phyloP scores from a whole-genome alignment of 2,797 vertebrate species.

The Alectoris magna region DNA sequence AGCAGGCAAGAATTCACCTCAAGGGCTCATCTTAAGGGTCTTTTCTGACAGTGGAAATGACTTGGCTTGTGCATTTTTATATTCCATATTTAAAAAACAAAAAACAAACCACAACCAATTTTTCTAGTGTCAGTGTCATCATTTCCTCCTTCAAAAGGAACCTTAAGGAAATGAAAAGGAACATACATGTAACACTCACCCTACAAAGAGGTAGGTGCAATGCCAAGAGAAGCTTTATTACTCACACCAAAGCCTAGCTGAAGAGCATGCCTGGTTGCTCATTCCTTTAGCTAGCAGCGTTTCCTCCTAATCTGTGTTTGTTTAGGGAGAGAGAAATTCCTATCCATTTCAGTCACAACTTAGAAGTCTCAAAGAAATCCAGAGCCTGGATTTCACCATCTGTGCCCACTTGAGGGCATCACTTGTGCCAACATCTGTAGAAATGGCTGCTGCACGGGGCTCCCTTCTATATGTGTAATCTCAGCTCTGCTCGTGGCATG shows the following conservation, averaged over 20 bases:
- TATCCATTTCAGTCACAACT: constrained; percentile 4
- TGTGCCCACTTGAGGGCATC: constrained; percentile 18
- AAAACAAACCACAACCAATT: too few relatives aligned
- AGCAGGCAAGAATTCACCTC: neutral
- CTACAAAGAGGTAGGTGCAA: neutral
- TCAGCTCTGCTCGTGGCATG: neutral
- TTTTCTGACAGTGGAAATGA: neutral
- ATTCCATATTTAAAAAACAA: neutral
- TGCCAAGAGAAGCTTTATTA: neutral
- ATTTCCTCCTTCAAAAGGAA: neutral
- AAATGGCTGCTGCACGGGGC: neutral
- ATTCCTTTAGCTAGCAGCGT: neutral
- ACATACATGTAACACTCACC: neutral
- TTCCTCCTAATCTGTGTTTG: constrained; percentile 37
- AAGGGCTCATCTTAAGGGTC: neutral
- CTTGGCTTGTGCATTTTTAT: neutral
- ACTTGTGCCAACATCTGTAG: neutral
- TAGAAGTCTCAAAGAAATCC: constrained; percentile 12
- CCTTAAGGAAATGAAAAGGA: neutral
- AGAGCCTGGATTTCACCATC: constrained; percentile 18
- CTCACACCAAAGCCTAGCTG: neutral
- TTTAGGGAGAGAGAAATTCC: constrained; percentile 44
- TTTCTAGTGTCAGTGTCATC: neutral
- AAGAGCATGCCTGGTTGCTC: neutral
- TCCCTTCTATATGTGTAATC: neutral